Base-by-base conservation (phyloP, 2,888 invertebrate species). In the Melolontha melolontha region DNA sequence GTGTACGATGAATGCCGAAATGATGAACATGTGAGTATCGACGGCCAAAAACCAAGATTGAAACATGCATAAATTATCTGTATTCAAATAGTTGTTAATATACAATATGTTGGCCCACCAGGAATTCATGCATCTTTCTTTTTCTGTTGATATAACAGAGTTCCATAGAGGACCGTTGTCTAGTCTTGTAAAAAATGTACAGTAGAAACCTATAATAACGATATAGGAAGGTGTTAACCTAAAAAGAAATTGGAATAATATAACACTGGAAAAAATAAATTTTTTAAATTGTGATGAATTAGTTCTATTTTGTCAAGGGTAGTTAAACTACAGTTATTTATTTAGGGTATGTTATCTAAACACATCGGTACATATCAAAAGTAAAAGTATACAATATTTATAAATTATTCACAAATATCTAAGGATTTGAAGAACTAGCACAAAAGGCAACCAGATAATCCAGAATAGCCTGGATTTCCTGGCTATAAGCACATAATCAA, bases 51-150 rank as follows among this genome's bases (percentile, higher is more conserved):
- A 91, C 91, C 91, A 91, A 0, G 91, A 89, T 80, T 91, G 90
- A 81, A 90, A 91, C 90, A 91, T 91, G 73, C 90, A 91, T 90
- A 90, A 76, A 75, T 87, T 80, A 72, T 90, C 89, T 1, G 88
- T 88, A 52, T 87, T 87, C 11, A 91, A 84, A 76, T 92, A 92
- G 78, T 92, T 92, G 77, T 92, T 92, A 55, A 92, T 85, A 79
- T 92, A 92, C 39, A 92, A 80, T 49, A 92, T 84, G 79, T 92
- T 92, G 0, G 89, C 80, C 92, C 92, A 92, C 92, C 92, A 92
- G 0, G 90, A 89, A 0, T 84, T 81, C 71, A 85, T 79, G 74
- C 92, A 92, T 66, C 90, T 84, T 54, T 89, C 86, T 72, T 87
- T 86, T 76, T 86, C 84, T 7, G 77, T 57, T n/a, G 81, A 80